Evolutionary conservation across 2,113 vertebrate genomes (phyloP).

Genomic region (Chaetorhynchus papuensis): DNA sequence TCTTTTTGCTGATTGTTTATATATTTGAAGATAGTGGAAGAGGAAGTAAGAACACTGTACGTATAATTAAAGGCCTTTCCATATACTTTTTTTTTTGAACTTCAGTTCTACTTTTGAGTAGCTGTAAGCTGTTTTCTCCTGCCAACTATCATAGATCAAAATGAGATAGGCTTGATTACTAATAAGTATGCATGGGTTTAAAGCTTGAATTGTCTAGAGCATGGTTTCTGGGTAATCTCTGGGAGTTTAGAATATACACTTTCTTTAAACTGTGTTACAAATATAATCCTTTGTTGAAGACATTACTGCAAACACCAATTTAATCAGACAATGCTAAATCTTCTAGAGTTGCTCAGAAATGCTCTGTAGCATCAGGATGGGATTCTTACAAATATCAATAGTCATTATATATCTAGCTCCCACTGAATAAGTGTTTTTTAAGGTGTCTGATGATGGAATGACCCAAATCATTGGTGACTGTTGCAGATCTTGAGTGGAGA

Average conservation of each 20-base stretch:
- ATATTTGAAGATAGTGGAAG: conserved; percentile 43
- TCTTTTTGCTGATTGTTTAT: conserved; percentile 56
- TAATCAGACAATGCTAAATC: not conserved
- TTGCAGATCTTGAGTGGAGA: not conserved
- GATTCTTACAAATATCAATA: not conserved
- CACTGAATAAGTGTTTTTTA: not conserved
- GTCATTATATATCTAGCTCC: not conserved
- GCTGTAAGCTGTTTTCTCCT: conserved; percentile 6
- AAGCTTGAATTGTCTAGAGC: not conserved
- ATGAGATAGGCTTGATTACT: conserved; percentile 1
- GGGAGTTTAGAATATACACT: not conserved
- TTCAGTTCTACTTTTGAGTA: not conserved
- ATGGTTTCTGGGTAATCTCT: not conserved
- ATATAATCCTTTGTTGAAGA: not conserved
- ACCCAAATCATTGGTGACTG: not conserved
- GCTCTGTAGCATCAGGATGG: not conserved
- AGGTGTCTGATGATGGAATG: not conserved
- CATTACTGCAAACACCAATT: not conserved
- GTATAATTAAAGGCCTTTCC: not conserved
- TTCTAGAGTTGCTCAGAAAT: not conserved
- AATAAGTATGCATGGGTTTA: not conserved
- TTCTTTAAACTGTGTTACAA: not conserved
- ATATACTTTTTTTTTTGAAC: conserved; percentile 12
- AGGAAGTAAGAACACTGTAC: not conserved
- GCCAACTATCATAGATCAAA: conserved; percentile 7